Evolutionary conservation across 2,888 invertebrate species (phyloP).

Genomic region (Andrena marginata): DNA sequence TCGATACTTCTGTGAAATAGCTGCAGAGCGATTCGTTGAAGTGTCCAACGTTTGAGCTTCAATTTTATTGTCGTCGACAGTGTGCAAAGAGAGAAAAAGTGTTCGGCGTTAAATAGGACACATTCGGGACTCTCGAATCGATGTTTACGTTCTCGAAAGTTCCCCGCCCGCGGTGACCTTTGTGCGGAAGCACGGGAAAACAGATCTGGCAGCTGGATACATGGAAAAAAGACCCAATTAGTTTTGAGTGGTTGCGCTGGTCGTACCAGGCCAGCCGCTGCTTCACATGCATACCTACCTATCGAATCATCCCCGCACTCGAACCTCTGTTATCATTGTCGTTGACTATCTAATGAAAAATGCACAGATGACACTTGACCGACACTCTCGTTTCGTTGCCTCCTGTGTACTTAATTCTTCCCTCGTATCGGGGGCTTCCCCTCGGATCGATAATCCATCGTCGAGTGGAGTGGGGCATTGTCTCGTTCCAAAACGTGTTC

Average conservation of each 20-base stretch:
- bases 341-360: constrained; percentile 18
- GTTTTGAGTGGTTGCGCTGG: constrained; percentile 44
- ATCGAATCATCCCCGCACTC: neutral
- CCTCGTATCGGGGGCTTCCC: neutral
- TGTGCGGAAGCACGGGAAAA: neutral
- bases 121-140: neutral
- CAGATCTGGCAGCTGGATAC: neutral
- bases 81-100: neutral
- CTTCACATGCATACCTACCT: constrained; percentile 18
- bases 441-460: constrained; percentile 20
- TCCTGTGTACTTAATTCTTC: constrained; percentile 13
- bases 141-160: neutral
- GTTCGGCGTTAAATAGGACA: constrained; percentile 3
- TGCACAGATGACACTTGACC: constrained; percentile 22
- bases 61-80: neutral
- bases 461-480: neutral
- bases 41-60: neutral
- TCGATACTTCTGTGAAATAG: neutral
- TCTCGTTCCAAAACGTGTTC: constrained; percentile 18
- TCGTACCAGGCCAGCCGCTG: constrained; percentile 31
- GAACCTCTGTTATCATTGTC: constrained; percentile 8
- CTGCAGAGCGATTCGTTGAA: too few relatives aligned
- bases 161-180: neutral
- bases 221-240: constrained; percentile 49
- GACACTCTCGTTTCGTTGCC: constrained; percentile 16